Base-by-base conservation (phyloP, 1,140 invertebrate genomes). In the Drosophila kohkoa region DNA sequence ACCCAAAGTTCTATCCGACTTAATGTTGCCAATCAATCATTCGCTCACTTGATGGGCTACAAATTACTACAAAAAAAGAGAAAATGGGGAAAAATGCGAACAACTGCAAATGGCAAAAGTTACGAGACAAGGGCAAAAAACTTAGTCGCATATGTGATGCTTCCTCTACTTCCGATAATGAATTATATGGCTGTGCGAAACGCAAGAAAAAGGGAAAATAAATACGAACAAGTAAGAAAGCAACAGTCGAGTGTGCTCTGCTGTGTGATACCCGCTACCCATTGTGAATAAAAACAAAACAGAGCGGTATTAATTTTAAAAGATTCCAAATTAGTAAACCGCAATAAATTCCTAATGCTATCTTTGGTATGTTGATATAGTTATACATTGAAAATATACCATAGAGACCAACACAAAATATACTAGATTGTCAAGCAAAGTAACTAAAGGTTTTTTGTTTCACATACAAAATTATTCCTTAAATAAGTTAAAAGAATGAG, bases 21-120 rank as follows among this genome's bases (percentile, higher is more conserved):
- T 75, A 70, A 75, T 75, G 66, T 63, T 63, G 43, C 66, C 72
- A 70, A 75, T 75, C 72, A 75, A 75, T 75, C 72, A 75, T 75
- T 75, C 51, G 72, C 72, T 57, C 66, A 46, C 66, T 69, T 75
- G 57, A 75, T 62, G 66, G 66, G 43, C 58, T 45, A 75, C 72
- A 75, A 75, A 70, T 63, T 49, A 49, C 58, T 75, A 75, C 72
- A 63, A 75, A 25, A 41, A 67, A 41, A 67, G 38, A 13, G 30
- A 41, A 57, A 41, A 41, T 41, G 54, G 35, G 38, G 16, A 41
- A 57, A 7, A 25, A 15, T 13, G 45, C 35, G n/a, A 70, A n/a
- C 38, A 74, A 48, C 55, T 10, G 57, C 28, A 74, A 74, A 74
- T 74, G 59, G 41, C 51, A 70, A 63, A 70, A 63, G 66, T 62